phyloP scores from a whole-genome alignment of 2,113 vertebrate genomes.

The Regulus satrapa region DNA sequence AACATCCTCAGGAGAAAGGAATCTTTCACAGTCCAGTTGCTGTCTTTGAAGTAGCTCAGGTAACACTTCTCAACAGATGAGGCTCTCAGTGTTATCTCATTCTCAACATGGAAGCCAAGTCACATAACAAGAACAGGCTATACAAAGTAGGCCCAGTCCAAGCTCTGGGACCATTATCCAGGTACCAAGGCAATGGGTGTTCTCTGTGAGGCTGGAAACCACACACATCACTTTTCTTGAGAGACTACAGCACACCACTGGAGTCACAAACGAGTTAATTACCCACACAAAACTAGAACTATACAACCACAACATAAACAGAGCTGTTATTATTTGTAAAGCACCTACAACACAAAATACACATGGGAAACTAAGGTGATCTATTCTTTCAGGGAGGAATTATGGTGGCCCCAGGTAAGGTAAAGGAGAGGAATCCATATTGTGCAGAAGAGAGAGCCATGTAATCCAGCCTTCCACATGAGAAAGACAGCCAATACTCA shows the following conservation, averaged over 20 bases:
- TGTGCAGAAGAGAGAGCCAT: not conserved
- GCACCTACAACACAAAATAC: not conserved
- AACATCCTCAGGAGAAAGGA: not conserved
- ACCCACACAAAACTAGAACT: not conserved
- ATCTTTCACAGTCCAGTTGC: not conserved
- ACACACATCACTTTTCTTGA: not conserved
- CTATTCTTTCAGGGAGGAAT: not conserved
- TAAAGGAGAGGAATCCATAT: not conserved
- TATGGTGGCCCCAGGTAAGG: not conserved
- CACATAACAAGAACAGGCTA: accelerated
- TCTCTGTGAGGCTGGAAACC: not conserved
- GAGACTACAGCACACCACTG: not conserved
- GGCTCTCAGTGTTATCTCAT: not conserved
- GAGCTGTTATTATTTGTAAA: not conserved
- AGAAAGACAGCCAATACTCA: not conserved
- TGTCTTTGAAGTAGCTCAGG: not conserved
- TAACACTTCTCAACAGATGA: not conserved
- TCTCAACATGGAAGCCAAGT: not conserved
- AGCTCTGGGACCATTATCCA: not conserved
- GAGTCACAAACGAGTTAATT: not conserved
- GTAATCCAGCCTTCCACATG: not conserved
- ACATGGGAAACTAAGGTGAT: not conserved
- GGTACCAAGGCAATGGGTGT: not conserved
- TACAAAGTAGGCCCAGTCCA: accelerated
- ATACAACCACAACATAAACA: not conserved